Evolutionary conservation across 2,797 vertebrate species (phyloP).

Genomic region (Oreortyx pictus): DNA sequence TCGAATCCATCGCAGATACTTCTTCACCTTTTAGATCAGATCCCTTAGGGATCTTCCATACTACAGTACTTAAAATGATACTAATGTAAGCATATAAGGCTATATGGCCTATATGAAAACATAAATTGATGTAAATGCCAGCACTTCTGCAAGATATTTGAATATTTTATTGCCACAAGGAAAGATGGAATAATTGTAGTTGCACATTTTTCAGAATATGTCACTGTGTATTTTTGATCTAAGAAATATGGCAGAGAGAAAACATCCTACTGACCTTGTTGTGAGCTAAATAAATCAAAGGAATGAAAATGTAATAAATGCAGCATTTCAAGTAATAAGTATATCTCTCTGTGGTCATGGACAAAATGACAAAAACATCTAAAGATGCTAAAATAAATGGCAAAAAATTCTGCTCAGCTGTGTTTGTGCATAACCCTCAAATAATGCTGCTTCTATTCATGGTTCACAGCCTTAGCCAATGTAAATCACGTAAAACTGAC

Average conservation of each 20-base stretch:
- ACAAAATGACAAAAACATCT: background rate
- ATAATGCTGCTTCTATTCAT: fast-evolving
- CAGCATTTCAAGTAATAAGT: background rate
- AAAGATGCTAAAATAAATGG: background rate
- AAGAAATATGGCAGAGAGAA: background rate
- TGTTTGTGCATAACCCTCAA: background rate
- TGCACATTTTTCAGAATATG: background rate
- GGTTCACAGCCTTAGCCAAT: fast-evolving
- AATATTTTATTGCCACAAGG: background rate
- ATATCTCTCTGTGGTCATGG: background rate
- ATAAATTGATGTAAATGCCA: background rate
- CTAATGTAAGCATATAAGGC: background rate
- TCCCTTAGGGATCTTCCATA: background rate
- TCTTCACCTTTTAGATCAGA: background rate
- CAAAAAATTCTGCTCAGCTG: background rate
- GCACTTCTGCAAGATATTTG: background rate
- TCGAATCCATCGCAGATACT: background rate
- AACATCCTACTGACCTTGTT: background rate
- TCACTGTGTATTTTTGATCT: background rate
- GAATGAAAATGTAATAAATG: background rate
- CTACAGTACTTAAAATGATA: background rate
- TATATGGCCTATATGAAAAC: background rate
- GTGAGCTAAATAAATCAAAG: background rate
- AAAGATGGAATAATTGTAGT: background rate
- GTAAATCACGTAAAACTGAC: background rate